Evolutionary conservation across 2,797 vertebrate genomes (phyloP).

Genomic region (Danionella dracula): DNA sequence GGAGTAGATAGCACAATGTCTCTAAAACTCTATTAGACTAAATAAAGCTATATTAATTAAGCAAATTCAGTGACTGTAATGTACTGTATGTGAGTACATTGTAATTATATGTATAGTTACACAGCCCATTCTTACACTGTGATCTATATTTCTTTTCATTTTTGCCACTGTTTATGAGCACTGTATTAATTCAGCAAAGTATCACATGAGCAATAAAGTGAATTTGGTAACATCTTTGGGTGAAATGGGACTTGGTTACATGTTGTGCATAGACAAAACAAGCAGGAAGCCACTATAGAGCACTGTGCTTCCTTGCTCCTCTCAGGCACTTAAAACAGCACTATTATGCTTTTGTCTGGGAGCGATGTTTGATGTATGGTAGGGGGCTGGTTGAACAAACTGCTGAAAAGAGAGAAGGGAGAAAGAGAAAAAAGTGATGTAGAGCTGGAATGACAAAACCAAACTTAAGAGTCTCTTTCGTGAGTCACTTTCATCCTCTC

Average conservation of each 20-base stretch:
- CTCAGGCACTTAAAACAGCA: constrained; percentile 6
- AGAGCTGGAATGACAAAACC: constrained; percentile 23
- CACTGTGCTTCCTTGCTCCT: background rate
- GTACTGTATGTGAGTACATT: constrained; percentile 52
- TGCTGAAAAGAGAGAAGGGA: constrained; percentile 8
- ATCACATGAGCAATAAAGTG: too few species aligned
- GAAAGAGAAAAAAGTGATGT: background rate
- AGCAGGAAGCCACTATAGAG: background rate
- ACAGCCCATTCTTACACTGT: constrained; percentile 67
- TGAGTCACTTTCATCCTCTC: constrained; percentile 37
- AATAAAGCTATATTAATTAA: too few species aligned
- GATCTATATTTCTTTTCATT: constrained; percentile 49
- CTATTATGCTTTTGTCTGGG: constrained; percentile 15
- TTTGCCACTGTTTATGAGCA: constrained; percentile 61
- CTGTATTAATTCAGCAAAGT: too few species aligned
- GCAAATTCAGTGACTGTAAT: too few species aligned
- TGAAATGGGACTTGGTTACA: constrained; percentile 32
- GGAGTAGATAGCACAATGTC: too few species aligned
- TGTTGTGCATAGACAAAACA: background rate
- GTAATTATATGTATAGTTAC: constrained; percentile 68
- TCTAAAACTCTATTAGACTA: too few species aligned
- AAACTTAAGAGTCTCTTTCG: constrained; percentile 13
- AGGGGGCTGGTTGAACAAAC: constrained; percentile 18
- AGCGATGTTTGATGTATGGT: constrained; percentile 15
- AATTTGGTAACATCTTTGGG: constrained; percentile 15